A percentile compares a stretch with the other conserved stretches of the same genome.
phyloP scores from a whole-genome alignment of 2,797 vertebrate species.

The Tolypeutes matacus region DNA sequence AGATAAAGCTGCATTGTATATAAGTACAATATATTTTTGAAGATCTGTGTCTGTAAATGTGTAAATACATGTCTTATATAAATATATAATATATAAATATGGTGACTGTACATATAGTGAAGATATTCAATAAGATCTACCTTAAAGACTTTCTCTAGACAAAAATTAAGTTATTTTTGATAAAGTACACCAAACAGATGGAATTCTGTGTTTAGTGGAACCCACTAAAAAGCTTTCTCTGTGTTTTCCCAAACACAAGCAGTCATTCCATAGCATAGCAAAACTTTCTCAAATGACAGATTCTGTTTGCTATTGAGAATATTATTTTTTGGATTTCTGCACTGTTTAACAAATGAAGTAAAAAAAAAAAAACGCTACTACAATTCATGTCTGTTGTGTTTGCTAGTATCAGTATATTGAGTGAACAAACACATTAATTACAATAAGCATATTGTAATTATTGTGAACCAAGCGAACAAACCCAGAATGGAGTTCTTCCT shows the following conservation, averaged over 20 bases:
- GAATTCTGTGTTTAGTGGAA: neutral
- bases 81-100: constrained; percentile 85
- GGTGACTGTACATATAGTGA: constrained; percentile 83
- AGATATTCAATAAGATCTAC: constrained; percentile 78
- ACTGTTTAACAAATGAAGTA: neutral
- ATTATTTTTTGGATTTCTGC: neutral
- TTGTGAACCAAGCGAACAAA: fast-evolving
- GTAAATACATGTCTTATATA: constrained; percentile 89
- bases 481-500: neutral
- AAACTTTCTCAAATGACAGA: neutral
- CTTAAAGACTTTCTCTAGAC: constrained; percentile 75
- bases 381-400: fast-evolving
- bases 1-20: constrained; percentile 87
- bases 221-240: constrained; percentile 14
- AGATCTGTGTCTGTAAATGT: constrained; percentile 89
- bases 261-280: neutral
- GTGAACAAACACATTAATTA: neutral
- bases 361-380: neutral
- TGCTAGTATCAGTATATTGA: fast-evolving
- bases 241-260: constrained; percentile 49
- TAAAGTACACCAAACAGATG: constrained; percentile 67
- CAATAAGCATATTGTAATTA: fast-evolving
- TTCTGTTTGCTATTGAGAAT: neutral
- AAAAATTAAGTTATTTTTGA: constrained; percentile 77
- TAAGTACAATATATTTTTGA: constrained; percentile 90